Conservation (phyloP, 2,888 invertebrate genomes). For the Cephus spinipes region DNA sequence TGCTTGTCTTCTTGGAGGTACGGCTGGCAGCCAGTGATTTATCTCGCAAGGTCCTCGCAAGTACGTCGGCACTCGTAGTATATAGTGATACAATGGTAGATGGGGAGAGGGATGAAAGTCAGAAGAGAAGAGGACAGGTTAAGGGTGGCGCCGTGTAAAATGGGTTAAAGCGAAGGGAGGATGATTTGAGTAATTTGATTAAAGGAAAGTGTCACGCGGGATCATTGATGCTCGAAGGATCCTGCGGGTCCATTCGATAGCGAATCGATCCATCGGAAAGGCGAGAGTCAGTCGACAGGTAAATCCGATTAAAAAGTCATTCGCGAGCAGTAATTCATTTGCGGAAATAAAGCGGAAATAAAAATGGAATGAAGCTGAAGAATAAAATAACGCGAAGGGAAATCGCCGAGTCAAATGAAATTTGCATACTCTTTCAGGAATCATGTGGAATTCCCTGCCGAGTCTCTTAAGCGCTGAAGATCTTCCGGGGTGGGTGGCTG, state of each 20-base stretch:
- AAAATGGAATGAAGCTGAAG: neutral
- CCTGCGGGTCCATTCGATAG: neutral
- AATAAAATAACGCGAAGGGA: neutral
- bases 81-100: neutral
- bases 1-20: neutral
- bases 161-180: too few species aligned
- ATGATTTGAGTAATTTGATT: neutral
- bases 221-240: too few species aligned
- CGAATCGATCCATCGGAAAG: neutral
- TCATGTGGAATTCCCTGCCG: too few species aligned
- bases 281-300: neutral
- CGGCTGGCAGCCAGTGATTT: neutral
- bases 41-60: neutral
- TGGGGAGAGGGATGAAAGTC: neutral
- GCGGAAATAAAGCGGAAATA: neutral
- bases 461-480: too few species aligned
- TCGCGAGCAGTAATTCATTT: neutral
- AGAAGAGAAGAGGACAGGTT: too few species aligned
- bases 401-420: neutral
- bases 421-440: too few species aligned
- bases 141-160: too few species aligned
- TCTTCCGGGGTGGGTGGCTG: too few species aligned
- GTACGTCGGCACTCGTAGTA: neutral
- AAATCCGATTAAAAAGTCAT: conserved; percentile 4
- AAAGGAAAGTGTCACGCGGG: neutral